Percentiles rank a stretch among this genome's conserved stretches.
These are phyloP conservation scores for Kradibia gibbosae DNA, from an alignment of 1,140 invertebrate genomes.

Conservation along the genomic window DNA sequence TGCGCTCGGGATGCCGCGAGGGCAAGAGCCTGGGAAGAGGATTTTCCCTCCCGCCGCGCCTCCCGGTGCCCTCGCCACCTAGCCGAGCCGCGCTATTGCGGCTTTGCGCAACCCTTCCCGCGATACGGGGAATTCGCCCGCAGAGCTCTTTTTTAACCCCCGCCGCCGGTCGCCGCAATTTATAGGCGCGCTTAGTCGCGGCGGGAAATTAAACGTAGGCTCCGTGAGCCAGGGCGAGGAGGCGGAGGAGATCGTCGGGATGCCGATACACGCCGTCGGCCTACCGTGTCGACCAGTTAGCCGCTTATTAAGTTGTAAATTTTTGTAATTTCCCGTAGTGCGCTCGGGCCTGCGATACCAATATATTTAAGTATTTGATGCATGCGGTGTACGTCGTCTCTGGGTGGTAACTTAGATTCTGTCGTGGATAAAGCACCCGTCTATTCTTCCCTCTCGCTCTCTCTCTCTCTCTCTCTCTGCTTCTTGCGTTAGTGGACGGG, in stretches of 20 bases:
- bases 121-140: not conserved
- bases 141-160: not conserved
- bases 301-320: constrained; percentile 14
- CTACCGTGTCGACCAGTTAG: not conserved
- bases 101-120: not conserved
- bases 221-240: no score
- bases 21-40: constrained; percentile 48
- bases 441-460: not conserved
- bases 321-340: not conserved
- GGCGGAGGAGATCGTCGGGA: not conserved
- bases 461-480: no score
- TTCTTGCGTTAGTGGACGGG: not conserved
- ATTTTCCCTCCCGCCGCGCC: constrained; percentile 37
- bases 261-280: not conserved
- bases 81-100: not conserved
- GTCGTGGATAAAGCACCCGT: no score
- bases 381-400: not conserved
- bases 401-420: no score
- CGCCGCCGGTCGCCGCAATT: not conserved
- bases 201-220: not conserved
- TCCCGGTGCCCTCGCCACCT: not conserved
- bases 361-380: not conserved
- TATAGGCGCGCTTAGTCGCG: not conserved
- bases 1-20: constrained; percentile 7
- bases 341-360: not conserved